Evolutionary conservation across 92 coral and sea anemone species (phyloP).

Genomic region (Siderastrea siderea): DNA sequence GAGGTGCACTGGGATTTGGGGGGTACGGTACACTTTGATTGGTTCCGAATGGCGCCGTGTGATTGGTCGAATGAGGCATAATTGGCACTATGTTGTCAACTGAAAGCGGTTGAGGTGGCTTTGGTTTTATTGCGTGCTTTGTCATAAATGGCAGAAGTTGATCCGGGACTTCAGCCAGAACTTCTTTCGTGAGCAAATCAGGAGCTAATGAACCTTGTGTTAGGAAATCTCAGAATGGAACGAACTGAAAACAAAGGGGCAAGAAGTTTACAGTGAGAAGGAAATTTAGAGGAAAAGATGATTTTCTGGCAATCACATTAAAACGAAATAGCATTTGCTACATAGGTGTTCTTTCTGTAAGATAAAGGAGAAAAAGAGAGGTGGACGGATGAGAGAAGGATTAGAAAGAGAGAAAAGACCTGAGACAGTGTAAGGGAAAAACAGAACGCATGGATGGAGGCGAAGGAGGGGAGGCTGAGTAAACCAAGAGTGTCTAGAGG

Average conservation of each 20-base stretch:
- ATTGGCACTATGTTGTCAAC: constrained; percentile 69
- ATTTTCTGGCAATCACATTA: too few relatives aligned
- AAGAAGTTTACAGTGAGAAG: too few relatives aligned
- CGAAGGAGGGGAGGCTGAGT: too few relatives aligned
- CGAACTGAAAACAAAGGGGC: constrained; percentile 80
- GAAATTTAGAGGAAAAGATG: too few relatives aligned
- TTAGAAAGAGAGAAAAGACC: too few relatives aligned
- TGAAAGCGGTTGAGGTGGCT: constrained; percentile 65
- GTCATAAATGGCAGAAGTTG: constrained; percentile 81
- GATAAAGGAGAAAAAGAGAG: too few relatives aligned
- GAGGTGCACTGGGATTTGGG: constrained; percentile 33
- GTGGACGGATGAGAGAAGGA: too few relatives aligned
- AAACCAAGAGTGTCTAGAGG: too few relatives aligned
- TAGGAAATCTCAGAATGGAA: constrained; percentile 97
- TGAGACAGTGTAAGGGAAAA: too few relatives aligned
- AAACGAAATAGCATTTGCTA: too few relatives aligned
- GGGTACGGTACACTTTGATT: constrained; percentile 48
- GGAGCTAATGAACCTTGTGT: constrained; percentile 72
- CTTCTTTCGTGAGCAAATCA: constrained; percentile 87
- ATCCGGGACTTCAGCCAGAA: constrained; percentile 86
- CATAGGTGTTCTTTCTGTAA: too few relatives aligned
- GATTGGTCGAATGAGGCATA: constrained; percentile 54
- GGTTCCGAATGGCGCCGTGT: constrained; percentile 53
- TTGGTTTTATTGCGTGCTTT: constrained; percentile 68
- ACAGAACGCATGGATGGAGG: too few relatives aligned